phyloP scores from a whole-genome alignment of 1,140 invertebrate species.

The Pararge aegeria region DNA sequence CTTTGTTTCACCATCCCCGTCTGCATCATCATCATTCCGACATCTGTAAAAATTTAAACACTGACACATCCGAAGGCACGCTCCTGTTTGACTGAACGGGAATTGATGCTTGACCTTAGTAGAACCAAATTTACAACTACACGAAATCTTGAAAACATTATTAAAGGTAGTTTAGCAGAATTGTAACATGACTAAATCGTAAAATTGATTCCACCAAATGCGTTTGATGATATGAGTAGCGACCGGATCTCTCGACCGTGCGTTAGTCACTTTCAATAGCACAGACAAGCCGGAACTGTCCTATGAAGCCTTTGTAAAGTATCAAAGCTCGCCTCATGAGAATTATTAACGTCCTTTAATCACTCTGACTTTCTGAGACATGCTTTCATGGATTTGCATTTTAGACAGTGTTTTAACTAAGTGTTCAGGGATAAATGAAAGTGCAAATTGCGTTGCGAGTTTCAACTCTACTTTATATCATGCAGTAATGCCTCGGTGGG shows the following conservation, averaged over 20 bases:
- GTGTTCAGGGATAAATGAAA: constrained; percentile 67
- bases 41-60: constrained; percentile 91
- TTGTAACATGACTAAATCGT: constrained; percentile 13
- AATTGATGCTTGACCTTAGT: constrained; percentile 43
- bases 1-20: constrained; percentile 94
- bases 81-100: constrained; percentile 41
- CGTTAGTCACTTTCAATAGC: constrained; percentile 72
- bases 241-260: constrained; percentile 52
- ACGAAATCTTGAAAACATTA: constrained; percentile 8
- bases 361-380: constrained; percentile 75
- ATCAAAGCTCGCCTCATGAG: constrained; percentile 59
- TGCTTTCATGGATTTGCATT: constrained; percentile 72
- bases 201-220: constrained; percentile 57
- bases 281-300: constrained; percentile 69
- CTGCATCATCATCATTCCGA: constrained; percentile 97
- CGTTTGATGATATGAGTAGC: constrained; percentile 56
- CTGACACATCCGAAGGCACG: constrained; percentile 78
- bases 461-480: constrained; percentile 70
- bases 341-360: constrained; percentile 53
- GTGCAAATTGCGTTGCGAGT: constrained; percentile 71
- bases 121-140: constrained; percentile 43
- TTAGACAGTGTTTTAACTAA: constrained; percentile 56
- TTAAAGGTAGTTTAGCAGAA: constrained; percentile 15
- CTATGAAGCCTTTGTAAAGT: constrained; percentile 64
- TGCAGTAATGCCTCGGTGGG: constrained; percentile 67